These are phyloP conservation scores for Danio choprae DNA, from an alignment of 2,797 vertebrate species.

Conservation along the genomic window DNA sequence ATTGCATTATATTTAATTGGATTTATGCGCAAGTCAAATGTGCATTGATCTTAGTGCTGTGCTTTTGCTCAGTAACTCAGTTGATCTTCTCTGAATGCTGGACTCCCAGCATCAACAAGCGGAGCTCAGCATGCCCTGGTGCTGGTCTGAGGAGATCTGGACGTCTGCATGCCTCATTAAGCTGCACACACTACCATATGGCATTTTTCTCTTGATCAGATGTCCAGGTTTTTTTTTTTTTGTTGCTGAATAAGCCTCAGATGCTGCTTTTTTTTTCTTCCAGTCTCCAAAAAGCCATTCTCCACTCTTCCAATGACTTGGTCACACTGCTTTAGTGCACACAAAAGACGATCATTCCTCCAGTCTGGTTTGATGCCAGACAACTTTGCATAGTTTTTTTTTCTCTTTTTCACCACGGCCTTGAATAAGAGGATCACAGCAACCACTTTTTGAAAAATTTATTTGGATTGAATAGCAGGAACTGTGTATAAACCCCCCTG, in stretches of 20 bases:
- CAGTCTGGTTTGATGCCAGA: conserved; percentile 43
- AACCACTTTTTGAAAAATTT: conserved; percentile 46
- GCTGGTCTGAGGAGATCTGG: conserved; percentile 56
- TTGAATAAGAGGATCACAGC: conserved; percentile 41
- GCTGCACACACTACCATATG: conserved; percentile 61
- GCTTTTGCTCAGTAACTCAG: background rate
- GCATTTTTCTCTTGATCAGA: conserved; percentile 53
- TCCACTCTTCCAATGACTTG: conserved; percentile 46
- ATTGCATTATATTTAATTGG: background rate
- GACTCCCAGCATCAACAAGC: conserved; percentile 27
- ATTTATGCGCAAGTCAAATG: background rate
- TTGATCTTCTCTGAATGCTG: background rate
- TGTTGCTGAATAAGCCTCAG: conserved; percentile 49
- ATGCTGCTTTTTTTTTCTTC: conserved; percentile 31
- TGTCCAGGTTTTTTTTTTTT: conserved; percentile 43
- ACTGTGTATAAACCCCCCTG: conserved; percentile 29
- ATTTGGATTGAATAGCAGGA: conserved; percentile 42
- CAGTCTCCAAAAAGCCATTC: conserved; percentile 39
- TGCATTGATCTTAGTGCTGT: background rate
- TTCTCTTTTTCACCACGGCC: conserved; percentile 18
- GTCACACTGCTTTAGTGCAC: conserved; percentile 51
- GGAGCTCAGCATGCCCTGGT: conserved; percentile 36
- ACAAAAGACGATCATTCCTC: conserved; percentile 50
- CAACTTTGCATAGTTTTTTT: conserved; percentile 53
- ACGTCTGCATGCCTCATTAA: conserved; percentile 60